Percentiles rank a stretch among this genome's conserved stretches.
Evolutionary conservation across 2,797 vertebrate species (phyloP).

Genomic region (Hephaestus fuliginosus): DNA sequence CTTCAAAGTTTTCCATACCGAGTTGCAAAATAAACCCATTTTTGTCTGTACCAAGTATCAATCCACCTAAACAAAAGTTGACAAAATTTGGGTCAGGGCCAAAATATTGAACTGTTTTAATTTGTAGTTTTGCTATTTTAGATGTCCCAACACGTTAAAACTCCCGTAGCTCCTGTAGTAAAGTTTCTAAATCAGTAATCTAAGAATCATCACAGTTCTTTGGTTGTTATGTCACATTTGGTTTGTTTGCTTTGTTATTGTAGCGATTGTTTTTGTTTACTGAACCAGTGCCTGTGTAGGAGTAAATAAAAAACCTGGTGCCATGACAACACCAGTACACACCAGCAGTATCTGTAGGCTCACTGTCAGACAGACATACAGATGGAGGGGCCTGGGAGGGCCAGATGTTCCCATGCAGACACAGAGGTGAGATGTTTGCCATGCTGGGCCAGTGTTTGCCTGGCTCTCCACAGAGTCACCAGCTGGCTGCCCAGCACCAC

Average conservation of each 20-base stretch:
- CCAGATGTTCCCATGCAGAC: constrained; percentile 83
- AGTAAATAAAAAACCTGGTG: constrained; percentile 54
- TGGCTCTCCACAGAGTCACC: constrained; percentile 65
- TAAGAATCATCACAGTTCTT: neutral
- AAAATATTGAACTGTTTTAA: neutral
- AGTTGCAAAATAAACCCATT: neutral
- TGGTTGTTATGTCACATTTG: constrained; percentile 41
- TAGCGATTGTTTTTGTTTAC: constrained; percentile 49
- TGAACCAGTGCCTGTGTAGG: constrained; percentile 56
- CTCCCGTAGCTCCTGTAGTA: neutral
- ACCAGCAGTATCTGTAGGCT: constrained; percentile 59
- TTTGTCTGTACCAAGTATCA: neutral
- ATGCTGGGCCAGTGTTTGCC: constrained; percentile 75
- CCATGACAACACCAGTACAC: constrained; percentile 70
- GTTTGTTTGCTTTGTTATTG: constrained; percentile 38
- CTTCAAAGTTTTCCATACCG: neutral
- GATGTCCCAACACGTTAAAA: neutral
- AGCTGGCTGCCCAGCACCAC: constrained; percentile 53
- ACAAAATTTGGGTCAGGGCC: neutral
- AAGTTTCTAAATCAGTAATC: constrained; percentile 18
- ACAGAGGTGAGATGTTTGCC: constrained; percentile 84
- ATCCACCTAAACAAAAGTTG: neutral
- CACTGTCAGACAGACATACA: constrained; percentile 59
- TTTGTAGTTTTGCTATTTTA: neutral
- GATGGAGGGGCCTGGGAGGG: constrained; percentile 63